Percentiles rank a stretch among this genome's conserved stretches.
phyloP scores from a whole-genome alignment of 2,113 vertebrate genomes.

The Aleadryas rufinucha region DNA sequence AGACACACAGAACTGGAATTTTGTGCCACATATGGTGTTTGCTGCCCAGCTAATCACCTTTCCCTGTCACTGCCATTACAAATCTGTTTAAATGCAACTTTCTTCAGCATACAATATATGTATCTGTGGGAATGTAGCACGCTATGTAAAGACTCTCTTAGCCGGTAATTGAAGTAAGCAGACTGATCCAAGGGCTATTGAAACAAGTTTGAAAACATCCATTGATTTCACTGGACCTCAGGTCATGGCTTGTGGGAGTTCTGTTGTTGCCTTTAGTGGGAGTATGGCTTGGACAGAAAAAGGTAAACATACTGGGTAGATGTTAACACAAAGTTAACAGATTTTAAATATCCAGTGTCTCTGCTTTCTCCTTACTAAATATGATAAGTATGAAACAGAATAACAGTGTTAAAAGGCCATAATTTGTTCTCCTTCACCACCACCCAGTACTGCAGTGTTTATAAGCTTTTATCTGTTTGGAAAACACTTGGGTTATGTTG shows the following conservation, averaged over 20 bases:
- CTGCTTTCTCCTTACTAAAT: not conserved
- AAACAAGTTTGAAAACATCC: constrained; percentile 45
- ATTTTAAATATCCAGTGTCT: not conserved
- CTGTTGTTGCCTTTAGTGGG: constrained; percentile 16
- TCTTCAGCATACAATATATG: not conserved
- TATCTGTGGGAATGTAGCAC: constrained; percentile 22
- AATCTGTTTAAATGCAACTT: not conserved
- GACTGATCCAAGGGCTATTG: constrained; percentile 28
- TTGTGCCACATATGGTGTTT: not conserved
- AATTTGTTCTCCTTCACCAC: not conserved
- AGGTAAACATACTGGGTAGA: constrained; percentile 11
- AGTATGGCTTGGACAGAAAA: not conserved
- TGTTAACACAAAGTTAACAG: constrained; percentile 19
- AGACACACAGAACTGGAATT: not conserved
- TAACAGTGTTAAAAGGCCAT: not conserved
- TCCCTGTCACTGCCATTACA: not conserved
- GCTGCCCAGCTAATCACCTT: not conserved
- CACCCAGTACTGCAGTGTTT: not conserved
- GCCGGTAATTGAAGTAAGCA: not conserved
- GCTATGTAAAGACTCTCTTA: not conserved
- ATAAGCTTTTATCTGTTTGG: not conserved
- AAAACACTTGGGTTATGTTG: not conserved
- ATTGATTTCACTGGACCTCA: constrained; percentile 31
- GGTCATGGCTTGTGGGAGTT: constrained; percentile 38
- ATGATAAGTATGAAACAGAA: not conserved